A percentile compares a stretch with the other conserved stretches of the same genome.
Evolutionary conservation across 2,113 vertebrate genomes (phyloP).

Genomic region (Embiotoca jacksoni): DNA sequence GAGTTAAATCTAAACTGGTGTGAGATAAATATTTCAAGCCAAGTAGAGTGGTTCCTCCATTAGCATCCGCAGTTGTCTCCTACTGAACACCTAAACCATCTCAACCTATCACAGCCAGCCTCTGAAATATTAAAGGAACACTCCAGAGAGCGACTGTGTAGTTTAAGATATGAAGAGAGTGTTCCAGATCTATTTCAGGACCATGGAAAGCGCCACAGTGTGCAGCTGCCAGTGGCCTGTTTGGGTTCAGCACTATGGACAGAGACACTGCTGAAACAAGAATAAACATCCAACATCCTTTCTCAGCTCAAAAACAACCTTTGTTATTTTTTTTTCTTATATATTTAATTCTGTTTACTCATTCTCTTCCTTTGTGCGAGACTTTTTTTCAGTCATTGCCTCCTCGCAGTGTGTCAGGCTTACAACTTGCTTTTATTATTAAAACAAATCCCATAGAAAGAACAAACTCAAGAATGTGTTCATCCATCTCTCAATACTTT

Average conservation of each 20-base stretch:
- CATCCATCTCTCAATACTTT: neutral
- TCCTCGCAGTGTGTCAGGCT: neutral
- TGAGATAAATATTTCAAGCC: slow-evolving; percentile 76
- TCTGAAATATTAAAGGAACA: slow-evolving; percentile 76
- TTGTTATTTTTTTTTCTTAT: neutral
- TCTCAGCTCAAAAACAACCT: neutral
- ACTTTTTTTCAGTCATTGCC: neutral
- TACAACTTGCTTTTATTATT: neutral
- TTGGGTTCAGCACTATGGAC: slow-evolving; percentile 47
- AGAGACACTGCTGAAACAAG: slow-evolving; percentile 61
- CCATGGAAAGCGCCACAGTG: slow-evolving; percentile 52
- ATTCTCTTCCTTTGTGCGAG: neutral
- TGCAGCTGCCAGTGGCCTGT: neutral
- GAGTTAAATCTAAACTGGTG: slow-evolving; percentile 45
- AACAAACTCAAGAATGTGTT: neutral
- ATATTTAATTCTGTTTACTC: neutral
- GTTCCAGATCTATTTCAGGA: slow-evolving; percentile 69
- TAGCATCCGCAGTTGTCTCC: slow-evolving; percentile 53
- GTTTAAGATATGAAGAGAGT: slow-evolving; percentile 36
- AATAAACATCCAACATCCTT: neutral
- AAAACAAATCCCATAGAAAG: neutral
- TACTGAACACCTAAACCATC: slow-evolving; percentile 61
- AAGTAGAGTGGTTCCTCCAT: slow-evolving; percentile 56
- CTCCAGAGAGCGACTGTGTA: slow-evolving; percentile 28
- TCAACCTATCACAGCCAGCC: slow-evolving; percentile 52